Base-by-base conservation (phyloP, 2,797 vertebrate genomes). In the Linurgus olivaceus region DNA sequence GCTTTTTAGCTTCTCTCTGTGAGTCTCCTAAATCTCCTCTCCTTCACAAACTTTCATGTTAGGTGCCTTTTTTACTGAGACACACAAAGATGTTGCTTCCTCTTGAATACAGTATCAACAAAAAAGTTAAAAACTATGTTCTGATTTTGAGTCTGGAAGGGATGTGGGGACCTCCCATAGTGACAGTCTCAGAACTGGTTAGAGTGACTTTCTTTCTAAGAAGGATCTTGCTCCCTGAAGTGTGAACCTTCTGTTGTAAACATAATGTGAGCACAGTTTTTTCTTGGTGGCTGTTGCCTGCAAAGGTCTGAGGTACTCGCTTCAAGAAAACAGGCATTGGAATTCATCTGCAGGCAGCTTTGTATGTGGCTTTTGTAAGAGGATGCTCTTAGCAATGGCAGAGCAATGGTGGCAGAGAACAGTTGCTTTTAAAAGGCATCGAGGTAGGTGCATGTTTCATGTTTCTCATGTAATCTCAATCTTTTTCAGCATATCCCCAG, bases 401-500 rank as follows among this genome's bases (percentile, higher is more conserved):
- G 44, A 77, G 48, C 31, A 76, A 35, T 35, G 42, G 42, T 78
- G n/a, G 13, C 47, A 58, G 38, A 78, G 38, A 48, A 21, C 19
- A 52, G 42, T 31, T 47, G 48, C 38, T 58, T 77, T 82, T 67
- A 35, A 47, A 76, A 73, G 45, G n/a, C 11, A 28, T 33, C 16
- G 24, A 80, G 50, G n/a, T 50, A 80, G 50, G n/a, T 50, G 2
- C 25, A 68, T 84, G 18, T 52, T 92, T 38, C 17, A 5, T 52
- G 14, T 54, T 84, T 74, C 62, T 92, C 54, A 82, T 83, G 18
- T 40, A 28, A 55, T 90, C n/a, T 96, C 82, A 51, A 88, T 95
- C 68, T 97, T 73, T 96, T 96, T 61, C 97, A 99, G 99, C 95
- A 93, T 98, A 84, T 95, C 96, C 11, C 91, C 98, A 77, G 97